Percentiles rank a stretch among this genome's conserved stretches.
These are phyloP conservation scores for Mungos mungo DNA, from an alignment of 2,113 vertebrate genomes.

Conservation along the genomic window DNA sequence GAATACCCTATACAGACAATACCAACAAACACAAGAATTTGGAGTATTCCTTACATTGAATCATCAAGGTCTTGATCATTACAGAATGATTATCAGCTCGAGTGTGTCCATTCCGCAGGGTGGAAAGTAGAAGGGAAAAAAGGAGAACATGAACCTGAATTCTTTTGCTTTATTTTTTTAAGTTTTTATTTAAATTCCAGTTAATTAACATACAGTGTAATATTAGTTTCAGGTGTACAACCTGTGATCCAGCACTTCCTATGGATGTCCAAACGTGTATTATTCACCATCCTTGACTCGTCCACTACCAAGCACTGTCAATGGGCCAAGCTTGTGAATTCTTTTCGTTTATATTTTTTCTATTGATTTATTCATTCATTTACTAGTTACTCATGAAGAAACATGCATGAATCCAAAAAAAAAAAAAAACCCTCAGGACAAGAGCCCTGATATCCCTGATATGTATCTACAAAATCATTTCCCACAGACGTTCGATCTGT, in stretches of 20 bases:
- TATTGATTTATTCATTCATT: neutral
- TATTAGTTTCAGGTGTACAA: neutral
- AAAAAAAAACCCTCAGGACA: too few relatives aligned
- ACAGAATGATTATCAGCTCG: too few relatives aligned
- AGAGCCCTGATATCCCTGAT: neutral
- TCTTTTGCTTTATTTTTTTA: neutral
- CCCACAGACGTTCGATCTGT: neutral
- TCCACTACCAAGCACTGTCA: rapidly evolving
- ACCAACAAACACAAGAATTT: neutral
- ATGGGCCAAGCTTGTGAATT: neutral
- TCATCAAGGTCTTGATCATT: neutral
- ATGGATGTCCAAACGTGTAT: neutral
- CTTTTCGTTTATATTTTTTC: neutral
- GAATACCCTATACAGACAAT: neutral
- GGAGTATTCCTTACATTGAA: neutral
- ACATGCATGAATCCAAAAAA: neutral
- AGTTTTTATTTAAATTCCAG: neutral
- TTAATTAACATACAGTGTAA: neutral
- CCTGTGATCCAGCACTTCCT: neutral
- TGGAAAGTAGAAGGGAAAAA: neutral
- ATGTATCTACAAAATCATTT: neutral
- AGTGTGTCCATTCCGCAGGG: neutral
- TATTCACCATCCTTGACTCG: neutral
- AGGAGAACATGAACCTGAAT: neutral
- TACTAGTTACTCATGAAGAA: neutral